Conservation (phyloP, 1,140 invertebrate species). For the Tetragonula clypearis region DNA sequence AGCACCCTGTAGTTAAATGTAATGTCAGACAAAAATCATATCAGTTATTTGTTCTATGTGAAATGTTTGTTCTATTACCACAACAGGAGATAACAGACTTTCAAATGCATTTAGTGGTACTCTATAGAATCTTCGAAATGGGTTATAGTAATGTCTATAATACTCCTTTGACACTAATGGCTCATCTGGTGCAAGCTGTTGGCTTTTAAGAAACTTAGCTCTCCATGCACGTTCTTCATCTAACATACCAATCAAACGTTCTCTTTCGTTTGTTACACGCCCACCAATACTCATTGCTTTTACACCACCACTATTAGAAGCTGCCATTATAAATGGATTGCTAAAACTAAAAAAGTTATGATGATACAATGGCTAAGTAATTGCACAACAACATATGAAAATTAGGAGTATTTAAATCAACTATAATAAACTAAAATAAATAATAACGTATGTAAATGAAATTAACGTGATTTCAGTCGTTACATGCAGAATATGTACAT, state of each 20-base stretch:
- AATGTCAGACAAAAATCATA: neutral
- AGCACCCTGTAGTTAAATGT: slow-evolving; percentile 82
- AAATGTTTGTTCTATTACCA: slow-evolving; percentile 82
- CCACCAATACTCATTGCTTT: slow-evolving; percentile 89
- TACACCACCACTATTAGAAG: neutral
- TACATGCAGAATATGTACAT: neutral
- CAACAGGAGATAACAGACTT: slow-evolving; percentile 81
- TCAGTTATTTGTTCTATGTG: neutral
- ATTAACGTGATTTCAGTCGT: too few species aligned
- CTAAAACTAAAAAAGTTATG: neutral
- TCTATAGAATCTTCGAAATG: slow-evolving; percentile 89
- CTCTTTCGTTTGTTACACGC: slow-evolving; percentile 87
- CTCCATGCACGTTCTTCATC: slow-evolving; percentile 91
- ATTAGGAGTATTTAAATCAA: neutral
- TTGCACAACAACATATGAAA: neutral
- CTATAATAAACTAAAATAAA: too few species aligned
- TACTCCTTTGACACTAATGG: slow-evolving; percentile 86
- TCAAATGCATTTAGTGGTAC: slow-evolving; percentile 86
- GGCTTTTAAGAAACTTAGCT: slow-evolving; percentile 92
- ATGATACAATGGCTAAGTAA: neutral
- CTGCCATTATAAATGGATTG: slow-evolving; percentile 5
- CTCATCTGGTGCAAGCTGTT: slow-evolving; percentile 88
- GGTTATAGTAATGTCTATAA: slow-evolving; percentile 87
- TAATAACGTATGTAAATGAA: too few species aligned
- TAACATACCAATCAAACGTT: slow-evolving; percentile 91